Base-by-base conservation (phyloP, 2,888 invertebrate genomes). In the Dolichopus griseipennis region DNA sequence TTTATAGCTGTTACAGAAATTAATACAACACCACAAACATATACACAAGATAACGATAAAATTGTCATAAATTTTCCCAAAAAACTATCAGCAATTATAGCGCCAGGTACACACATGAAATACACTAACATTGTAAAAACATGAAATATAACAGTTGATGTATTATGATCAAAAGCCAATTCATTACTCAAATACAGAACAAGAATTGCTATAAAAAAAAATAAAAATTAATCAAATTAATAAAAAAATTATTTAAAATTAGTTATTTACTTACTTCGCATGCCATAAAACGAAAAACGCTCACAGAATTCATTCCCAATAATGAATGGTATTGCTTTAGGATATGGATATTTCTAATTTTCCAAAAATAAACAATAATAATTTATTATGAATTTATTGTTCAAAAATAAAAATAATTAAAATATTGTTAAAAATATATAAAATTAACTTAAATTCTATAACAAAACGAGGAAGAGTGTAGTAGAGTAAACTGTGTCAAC, bases 261-360 rank as follows among this genome's bases (percentile, higher is more conserved):
- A 64, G 21, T 41, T 33, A 65, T 69, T 20, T 70, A 86, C 87
- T 86, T 83, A 95, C 95, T 91, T 86, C 90, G 86, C 90, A 95
- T 91, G 76, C 97, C 97, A 84, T 96, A 97, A 81, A 87, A 97
- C 68, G 91, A 92, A 82, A 97, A 97, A 71, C 97, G 85, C 82
- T 97, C 97, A 81, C 97, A 97, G 81, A 97, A 96, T 80, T 97
- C 97, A 82, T 95, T 93, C 75, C 90, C 86, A 73, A 97, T 86
- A 75, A 97, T 96, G 80, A 96, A 92, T 76, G 92, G 90, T 1
- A 97, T 90, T 21, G 92, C 86, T 74, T 27, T 27, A 27, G 27
- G 27, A 27, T 87, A 89, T 0, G 96, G 96, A 76, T 80, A 81
- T 0, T 78, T 79, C 27, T 27, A 10, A 76, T 63, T 79, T 79